phyloP scores from a whole-genome alignment of 2,113 vertebrate species.

The Atlantisia rogersi region DNA sequence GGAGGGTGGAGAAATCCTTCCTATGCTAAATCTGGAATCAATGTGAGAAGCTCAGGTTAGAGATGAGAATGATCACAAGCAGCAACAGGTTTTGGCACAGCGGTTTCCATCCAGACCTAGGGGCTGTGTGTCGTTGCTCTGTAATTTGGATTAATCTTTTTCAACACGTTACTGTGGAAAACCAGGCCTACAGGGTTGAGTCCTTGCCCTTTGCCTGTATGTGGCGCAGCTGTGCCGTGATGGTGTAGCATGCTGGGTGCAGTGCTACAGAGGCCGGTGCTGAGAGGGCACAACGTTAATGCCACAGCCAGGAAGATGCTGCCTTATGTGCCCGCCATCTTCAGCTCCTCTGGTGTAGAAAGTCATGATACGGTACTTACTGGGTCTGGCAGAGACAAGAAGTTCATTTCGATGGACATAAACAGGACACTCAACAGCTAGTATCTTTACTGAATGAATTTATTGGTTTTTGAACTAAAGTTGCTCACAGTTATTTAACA shows the following conservation, averaged over 20 bases:
- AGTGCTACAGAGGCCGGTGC: rapidly evolving
- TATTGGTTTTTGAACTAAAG: conserved; percentile 93
- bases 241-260: not conserved
- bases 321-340: not conserved
- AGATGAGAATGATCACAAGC: not conserved
- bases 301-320: rapidly evolving
- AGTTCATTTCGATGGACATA: not conserved
- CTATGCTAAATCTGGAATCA: not conserved
- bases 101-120: not conserved
- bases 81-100: not conserved
- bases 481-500: conserved; percentile 95
- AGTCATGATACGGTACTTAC: rapidly evolving
- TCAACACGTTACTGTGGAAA: rapidly evolving
- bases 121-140: not conserved
- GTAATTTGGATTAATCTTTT: not conserved
- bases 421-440: conserved; percentile 65
- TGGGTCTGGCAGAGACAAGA: rapidly evolving
- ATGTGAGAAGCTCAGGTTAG: not conserved
- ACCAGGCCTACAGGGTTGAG: not conserved
- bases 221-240: rapidly evolving
- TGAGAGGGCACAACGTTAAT: rapidly evolving
- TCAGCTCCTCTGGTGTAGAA: not conserved
- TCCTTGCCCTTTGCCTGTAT: not conserved
- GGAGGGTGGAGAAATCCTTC: conserved; percentile 14
- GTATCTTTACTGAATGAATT: conserved; percentile 90